These are phyloP conservation scores for Lepus timidus DNA, from an alignment of 2,113 vertebrate genomes.

Conservation along the genomic window DNA sequence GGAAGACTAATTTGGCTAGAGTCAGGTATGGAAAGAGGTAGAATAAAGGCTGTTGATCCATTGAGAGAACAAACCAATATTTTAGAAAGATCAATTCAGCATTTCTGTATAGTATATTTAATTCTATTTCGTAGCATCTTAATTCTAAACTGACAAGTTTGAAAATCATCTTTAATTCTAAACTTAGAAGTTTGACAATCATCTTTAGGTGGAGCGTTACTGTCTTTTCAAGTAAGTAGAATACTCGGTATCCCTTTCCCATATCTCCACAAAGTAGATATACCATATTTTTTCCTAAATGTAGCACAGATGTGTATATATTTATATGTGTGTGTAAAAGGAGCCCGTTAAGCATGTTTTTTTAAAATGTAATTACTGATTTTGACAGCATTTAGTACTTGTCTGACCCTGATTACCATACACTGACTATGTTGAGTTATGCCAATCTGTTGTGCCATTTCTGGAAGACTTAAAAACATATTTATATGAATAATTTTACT, in stretches of 20 bases:
- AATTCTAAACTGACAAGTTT: slow-evolving; percentile 25
- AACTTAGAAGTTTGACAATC: slow-evolving; percentile 5
- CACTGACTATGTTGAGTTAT: slow-evolving; percentile 21
- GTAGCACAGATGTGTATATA: neutral
- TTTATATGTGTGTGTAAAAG: neutral
- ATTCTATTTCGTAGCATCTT: slow-evolving; percentile 4
- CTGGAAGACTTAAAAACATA: neutral
- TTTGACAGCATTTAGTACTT: slow-evolving; percentile 37
- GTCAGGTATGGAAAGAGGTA: neutral
- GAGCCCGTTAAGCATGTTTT: neutral
- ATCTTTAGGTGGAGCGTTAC: neutral
- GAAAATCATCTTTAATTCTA: neutral
- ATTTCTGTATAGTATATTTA: neutral
- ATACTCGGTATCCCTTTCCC: neutral
- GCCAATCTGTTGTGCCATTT: slow-evolving; percentile 5
- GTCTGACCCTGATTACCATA: neutral
- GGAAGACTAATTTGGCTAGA: neutral
- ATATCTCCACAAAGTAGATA: neutral
- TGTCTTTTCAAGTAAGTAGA: neutral
- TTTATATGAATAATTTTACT: neutral
- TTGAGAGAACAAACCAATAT: neutral
- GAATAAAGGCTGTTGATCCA: neutral
- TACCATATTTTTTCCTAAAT: neutral
- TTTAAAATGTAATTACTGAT: neutral
- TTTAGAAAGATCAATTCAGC: slow-evolving; percentile 13